These are phyloP conservation scores for Lamprologus tigripictilis DNA, from an alignment of 2,113 vertebrate genomes.

Conservation along the genomic window DNA sequence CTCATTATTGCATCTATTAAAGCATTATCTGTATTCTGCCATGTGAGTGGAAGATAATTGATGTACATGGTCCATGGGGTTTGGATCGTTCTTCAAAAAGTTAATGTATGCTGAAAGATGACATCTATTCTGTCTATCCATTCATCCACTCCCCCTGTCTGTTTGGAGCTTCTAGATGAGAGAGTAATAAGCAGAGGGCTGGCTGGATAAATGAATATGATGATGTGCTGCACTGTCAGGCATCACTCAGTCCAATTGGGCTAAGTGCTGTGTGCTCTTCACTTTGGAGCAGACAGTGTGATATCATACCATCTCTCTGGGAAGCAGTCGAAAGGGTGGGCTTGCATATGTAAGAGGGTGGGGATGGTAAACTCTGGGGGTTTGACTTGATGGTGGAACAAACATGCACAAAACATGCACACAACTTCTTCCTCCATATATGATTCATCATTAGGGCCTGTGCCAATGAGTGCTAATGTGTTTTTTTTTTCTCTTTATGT, in stretches of 20 bases:
- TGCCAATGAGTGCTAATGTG: not conserved
- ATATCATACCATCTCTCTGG: not conserved
- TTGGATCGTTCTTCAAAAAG: slow-evolving; percentile 13
- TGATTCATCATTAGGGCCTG: not conserved
- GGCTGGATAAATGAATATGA: slow-evolving; percentile 36
- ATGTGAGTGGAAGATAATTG: slow-evolving; percentile 9
- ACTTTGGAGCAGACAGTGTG: not conserved
- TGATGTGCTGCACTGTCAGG: slow-evolving; percentile 1
- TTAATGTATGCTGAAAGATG: not conserved
- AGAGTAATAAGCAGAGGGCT: not conserved
- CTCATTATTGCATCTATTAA: not conserved
- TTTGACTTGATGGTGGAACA: not conserved
- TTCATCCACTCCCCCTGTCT: not conserved
- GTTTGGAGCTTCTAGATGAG: slow-evolving; percentile 2
- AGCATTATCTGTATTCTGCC: not conserved
- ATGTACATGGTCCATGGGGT: not conserved
- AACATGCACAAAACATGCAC: not conserved
- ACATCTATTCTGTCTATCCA: not conserved
- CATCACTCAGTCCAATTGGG: slow-evolving; percentile 32
- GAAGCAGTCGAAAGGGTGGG: not conserved
- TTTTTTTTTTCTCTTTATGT: not conserved
- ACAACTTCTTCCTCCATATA: not conserved
- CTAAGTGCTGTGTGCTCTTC: slow-evolving; percentile 26
- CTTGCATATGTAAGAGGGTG: not conserved
- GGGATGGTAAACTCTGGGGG: not conserved